A percentile compares a stretch with the other conserved stretches of the same genome.
Evolutionary conservation across 2,113 vertebrate genomes (phyloP).

Genomic region (Paradoxurus hermaphroditus): DNA sequence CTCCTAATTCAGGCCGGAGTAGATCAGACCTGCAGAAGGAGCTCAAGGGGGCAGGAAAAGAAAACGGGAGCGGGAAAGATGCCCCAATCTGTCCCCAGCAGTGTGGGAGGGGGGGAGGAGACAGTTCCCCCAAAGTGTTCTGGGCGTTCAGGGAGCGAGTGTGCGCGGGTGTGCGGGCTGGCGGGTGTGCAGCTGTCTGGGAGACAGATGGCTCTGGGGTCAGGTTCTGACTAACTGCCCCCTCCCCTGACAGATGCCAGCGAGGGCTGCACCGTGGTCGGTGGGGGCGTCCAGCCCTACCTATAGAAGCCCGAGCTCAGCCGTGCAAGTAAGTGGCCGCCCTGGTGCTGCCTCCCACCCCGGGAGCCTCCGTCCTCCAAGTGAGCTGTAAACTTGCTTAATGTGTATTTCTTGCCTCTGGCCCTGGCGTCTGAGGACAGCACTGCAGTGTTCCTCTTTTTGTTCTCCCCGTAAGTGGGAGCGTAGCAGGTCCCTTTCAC

Average conservation of each 20-base stretch:
- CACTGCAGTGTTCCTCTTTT: background rate
- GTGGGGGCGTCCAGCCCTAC: constrained; percentile 88
- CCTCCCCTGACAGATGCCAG: constrained; percentile 90
- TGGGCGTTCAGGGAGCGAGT: background rate
- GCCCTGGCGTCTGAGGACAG: constrained; percentile 52
- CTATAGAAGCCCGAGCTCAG: constrained; percentile 87
- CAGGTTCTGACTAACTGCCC: constrained; percentile 84
- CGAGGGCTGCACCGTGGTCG: constrained; percentile 86
- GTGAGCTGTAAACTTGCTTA: constrained; percentile 60
- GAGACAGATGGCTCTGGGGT: constrained; percentile 85
- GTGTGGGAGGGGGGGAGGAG: no score
- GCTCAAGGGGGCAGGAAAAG: background rate
- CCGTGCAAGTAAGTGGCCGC: constrained; percentile 86
- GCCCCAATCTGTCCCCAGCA: background rate
- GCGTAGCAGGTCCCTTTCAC: background rate
- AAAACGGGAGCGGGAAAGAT: background rate
- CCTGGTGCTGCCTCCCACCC: constrained; percentile 67
- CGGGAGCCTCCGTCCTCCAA: constrained; percentile 45
- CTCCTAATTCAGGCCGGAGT: background rate
- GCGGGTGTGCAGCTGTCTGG: constrained; percentile 55
- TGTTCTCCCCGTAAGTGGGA: background rate
- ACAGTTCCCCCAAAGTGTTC: background rate
- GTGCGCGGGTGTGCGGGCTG: constrained; percentile 1
- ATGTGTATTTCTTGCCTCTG: constrained; percentile 72
- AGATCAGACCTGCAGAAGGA: background rate